Evolutionary conservation across 2,888 invertebrate species (phyloP), one percentile per base, ranked within the genome.

Genomic region (Dicyrtomina minuta): DNA sequence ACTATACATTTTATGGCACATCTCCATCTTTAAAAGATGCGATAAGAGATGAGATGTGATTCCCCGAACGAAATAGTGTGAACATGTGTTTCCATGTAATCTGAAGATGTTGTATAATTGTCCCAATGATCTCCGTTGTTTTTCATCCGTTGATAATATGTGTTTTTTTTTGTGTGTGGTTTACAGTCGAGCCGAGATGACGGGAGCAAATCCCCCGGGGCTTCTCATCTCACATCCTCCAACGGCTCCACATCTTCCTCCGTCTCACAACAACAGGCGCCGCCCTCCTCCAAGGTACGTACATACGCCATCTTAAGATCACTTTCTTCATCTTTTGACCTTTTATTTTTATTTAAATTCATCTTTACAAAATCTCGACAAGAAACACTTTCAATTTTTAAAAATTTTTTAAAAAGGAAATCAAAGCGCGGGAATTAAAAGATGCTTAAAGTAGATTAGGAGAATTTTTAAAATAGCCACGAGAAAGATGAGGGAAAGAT

Each of bases 221-320:
- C 84, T 79, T 86, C 83, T 81, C 85, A 82, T 71, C 85, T 79
- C 67, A 75, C 79, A 67, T 78, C 81, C 85, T 79, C 74, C 83
- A 81, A 80, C 83, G 74, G 83, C 80, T 87, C 83, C 22, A 46
- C 65, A 27, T 74, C 77, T 59, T 67, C 74, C 55, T 75, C 77
- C 55, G 73, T 68, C n/a, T 73, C 75, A 49, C n/a, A n/a, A n/a
- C n/a, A n/a, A n/a, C n/a, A n/a, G n/a, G n/a, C n/a, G n/a, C 76
- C 77, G 46, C 77, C 77, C 55, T 75, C 77, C 46, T 76, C 76
- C 46, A 77, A 77, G 77, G 77, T 77, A 76, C 66, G 46, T 39
- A n/a, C n/a, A n/a, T n/a, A n/a, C n/a, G n/a, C n/a, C n/a, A n/a
- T n/a, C n/a, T n/a, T n/a, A n/a, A n/a, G n/a, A n/a, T 3, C 27